Conservation (phyloP, 2,888 invertebrate genomes). For the Hypercompe scribonia region DNA sequence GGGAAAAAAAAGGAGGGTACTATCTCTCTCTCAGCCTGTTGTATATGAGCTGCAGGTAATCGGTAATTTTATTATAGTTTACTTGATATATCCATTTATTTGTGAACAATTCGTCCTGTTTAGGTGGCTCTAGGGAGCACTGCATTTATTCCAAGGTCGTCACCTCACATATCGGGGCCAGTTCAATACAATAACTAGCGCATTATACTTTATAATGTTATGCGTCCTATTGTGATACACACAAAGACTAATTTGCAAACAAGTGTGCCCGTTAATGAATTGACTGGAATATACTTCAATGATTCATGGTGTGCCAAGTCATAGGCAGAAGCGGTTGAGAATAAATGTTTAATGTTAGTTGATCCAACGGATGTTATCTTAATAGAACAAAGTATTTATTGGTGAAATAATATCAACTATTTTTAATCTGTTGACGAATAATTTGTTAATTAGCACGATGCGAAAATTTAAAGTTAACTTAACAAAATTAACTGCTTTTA, state of each 20-base stretch:
- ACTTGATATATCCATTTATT: neutral
- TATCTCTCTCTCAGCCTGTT: too few species aligned
- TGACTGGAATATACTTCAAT: slow-evolving; percentile 48
- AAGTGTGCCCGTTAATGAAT: slow-evolving; percentile 59
- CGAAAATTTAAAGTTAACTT: too few species aligned
- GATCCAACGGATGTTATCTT: too few species aligned
- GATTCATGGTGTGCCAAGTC: slow-evolving; percentile 46
- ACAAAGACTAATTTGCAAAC: slow-evolving; percentile 69
- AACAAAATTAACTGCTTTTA: too few species aligned
- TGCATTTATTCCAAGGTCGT: slow-evolving; percentile 14
- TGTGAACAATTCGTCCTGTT: neutral
- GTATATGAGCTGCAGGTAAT: too few species aligned
- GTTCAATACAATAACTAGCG: slow-evolving; percentile 11
- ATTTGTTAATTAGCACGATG: too few species aligned
- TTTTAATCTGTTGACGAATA: too few species aligned
- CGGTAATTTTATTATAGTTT: too few species aligned
- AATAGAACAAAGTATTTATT: too few species aligned
- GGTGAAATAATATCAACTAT: too few species aligned
- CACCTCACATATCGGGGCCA: slow-evolving; percentile 4
- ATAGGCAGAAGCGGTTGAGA: slow-evolving; percentile 21
- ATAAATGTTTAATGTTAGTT: too few species aligned
- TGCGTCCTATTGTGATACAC: slow-evolving; percentile 47
- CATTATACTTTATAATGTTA: slow-evolving; percentile 29
- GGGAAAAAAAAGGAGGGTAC: too few species aligned
- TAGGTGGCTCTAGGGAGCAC: neutral